Percentiles rank a stretch among this genome's conserved stretches.
These are phyloP conservation scores for Sardinella longiceps DNA, from an alignment of 2,797 vertebrate species.

Conservation along the genomic window DNA sequence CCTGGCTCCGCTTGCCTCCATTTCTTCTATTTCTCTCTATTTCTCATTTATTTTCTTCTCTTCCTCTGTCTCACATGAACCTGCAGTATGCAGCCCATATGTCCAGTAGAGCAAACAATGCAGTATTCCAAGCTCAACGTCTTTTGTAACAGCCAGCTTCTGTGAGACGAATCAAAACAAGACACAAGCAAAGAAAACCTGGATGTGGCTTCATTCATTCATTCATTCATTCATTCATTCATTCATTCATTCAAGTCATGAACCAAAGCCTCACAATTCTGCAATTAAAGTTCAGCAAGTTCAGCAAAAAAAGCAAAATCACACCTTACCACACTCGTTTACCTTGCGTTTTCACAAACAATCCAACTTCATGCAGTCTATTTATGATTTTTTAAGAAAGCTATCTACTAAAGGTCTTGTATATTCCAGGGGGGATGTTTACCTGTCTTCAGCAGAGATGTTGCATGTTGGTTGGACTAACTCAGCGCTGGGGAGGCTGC, in stretches of 20 bases:
- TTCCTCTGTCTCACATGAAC: neutral
- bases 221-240: no score
- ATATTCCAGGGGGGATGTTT: slow-evolving; percentile 37
- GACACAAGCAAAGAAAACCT: neutral
- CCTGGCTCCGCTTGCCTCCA: slow-evolving; percentile 17
- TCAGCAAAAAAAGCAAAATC: neutral
- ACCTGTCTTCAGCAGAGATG: slow-evolving; percentile 72
- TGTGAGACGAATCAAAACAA: neutral
- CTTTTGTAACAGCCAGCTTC: slow-evolving; percentile 5
- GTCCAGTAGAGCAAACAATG: neutral
- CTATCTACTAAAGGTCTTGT: neutral
- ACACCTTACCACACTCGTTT: neutral
- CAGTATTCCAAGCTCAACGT: neutral
- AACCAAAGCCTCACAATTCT: slow-evolving; percentile 5
- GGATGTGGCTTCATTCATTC: neutral
- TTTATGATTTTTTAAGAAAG: neutral
- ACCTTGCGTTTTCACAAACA: neutral
- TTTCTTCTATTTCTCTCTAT: slow-evolving; percentile 11
- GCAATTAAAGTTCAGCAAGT: no score
- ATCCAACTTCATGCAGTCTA: neutral
- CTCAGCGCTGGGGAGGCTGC: slow-evolving; percentile 51
- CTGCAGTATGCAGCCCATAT: neutral
- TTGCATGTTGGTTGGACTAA: slow-evolving; percentile 62
- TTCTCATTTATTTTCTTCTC: neutral
- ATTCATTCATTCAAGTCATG: no score